Base-by-base conservation (phyloP, 2,797 vertebrate genomes). In the Trematomus bernacchii region DNA sequence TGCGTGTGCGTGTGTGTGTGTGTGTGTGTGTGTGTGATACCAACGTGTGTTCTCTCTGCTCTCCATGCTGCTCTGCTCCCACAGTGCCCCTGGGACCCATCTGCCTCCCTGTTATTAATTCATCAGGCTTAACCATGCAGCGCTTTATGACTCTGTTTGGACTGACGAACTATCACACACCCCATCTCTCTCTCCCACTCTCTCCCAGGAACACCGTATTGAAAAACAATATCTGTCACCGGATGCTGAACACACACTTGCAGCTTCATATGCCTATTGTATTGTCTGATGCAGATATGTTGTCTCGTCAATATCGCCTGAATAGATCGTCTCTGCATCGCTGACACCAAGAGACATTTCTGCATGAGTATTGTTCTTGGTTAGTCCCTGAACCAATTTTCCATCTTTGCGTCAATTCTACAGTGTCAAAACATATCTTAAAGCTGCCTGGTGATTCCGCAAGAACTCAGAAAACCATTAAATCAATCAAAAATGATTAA, bases 91-190 rank as follows among this genome's bases (percentile, higher is more conserved):
- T 93, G 95, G 93, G 94, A 95, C 91, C 93, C 94, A 94, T 95
- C 93, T 95, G 95, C 92, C 91, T 94, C 87, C 92, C 90, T 93
- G 92, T 95, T 95, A 95, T 95, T 95, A 95, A 94, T 95, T 94
- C 93, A 95, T 94, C 93, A 95, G 93, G 92, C 93, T 94, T 95
- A 95, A 95, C 94, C 93, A 94, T 92, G 93, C 92, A 92, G 90
- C 87, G 73, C 92, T 94, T 94, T 95, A 95, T 94, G 91, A 92
- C 93, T 94, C 92, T 94, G 91, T 94, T 95, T 94, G 93, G 92
- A 91, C 90, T 92, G 90, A 94, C 89, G 79, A 93, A 94, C 89
- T 92, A 93, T 94, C 91, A 87, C 89, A 92, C 91, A 90, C 84
- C 86, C 80, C 70, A 47, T 85, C 66, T 80, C 80, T n/a, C n/a